Evolutionary conservation across 2,797 vertebrate species (phyloP), one percentile per base, ranked within the genome.

Genomic region (Chaetophractus vellerosus): DNA sequence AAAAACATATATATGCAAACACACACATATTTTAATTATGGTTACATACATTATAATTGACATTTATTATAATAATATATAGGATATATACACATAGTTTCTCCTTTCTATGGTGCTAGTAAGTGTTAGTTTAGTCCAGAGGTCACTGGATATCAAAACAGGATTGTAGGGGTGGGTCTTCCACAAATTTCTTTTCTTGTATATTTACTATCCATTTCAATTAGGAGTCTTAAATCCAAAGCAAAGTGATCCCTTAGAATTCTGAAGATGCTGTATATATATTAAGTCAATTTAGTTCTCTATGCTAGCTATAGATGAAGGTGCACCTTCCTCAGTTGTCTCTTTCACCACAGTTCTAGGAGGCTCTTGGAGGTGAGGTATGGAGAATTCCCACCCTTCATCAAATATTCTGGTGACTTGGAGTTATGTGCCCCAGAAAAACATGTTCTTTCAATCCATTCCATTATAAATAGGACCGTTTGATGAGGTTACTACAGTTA

Each of bases 201-300:
- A 1, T 48, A n/a, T 24, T 72, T 88, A 76, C 14, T 6, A 57
- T 21, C 5, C 16, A 83, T 36, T 38, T 85, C 80, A 66, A 90
- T 31, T 28, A 61, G 3, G 72, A 57, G 45, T 84, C 16, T 74
- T 88, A 87, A 79, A 90, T 80, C 31, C 11, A 94, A 95, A 94
- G 38, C 36, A 84, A 79, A 84, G 3, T 48, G 71, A 55, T 75
- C 90, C 21, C n/a, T 64, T 45, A 26, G 26, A 50, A 63, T 55
- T 91, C 57, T 79, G 19, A 57, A 83, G 59, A 33, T 1, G 0
- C 8, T 18, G 6, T 11, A 6, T 71, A 23, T n/a, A n/a, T 21
- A 72, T 0, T 23, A 12, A 0, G 24, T 50, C 57, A 15, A 41
- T 57, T 52, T 36, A 55, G 2, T 6, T 9, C 4, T 61, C 48